Conservation (phyloP, 2,797 vertebrate species). For the Lepus oiostolus region DNA sequence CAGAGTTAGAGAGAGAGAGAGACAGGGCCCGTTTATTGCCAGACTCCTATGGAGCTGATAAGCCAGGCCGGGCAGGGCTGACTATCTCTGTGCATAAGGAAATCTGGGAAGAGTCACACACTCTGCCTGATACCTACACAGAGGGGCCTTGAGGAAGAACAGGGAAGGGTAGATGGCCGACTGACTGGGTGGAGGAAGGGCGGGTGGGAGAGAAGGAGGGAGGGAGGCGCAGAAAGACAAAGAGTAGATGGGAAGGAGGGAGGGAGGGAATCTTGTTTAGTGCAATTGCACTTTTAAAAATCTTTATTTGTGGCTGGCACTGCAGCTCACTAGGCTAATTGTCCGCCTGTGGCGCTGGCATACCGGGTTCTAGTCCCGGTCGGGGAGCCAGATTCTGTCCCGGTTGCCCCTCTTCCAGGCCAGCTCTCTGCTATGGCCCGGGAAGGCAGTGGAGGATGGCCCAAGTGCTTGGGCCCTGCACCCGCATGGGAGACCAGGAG, state of each 20-base stretch:
- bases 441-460: too few relatives aligned
- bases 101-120: not conserved
- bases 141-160: not conserved
- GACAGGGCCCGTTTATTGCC: too few relatives aligned
- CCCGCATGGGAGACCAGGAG: too few relatives aligned
- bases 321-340: too few relatives aligned
- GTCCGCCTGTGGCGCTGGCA: too few relatives aligned
- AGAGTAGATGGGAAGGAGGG: not conserved
- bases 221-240: not conserved
- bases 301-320: too few relatives aligned
- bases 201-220: not conserved
- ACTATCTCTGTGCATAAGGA: not conserved
- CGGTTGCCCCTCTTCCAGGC: too few relatives aligned
- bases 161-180: not conserved
- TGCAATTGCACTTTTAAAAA: slow-evolving; percentile 23
- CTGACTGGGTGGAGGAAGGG: not conserved
- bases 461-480: too few relatives aligned
- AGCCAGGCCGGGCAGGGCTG: not conserved
- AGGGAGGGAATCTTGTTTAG: not conserved
- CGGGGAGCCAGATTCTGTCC: too few relatives aligned
- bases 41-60: not conserved
- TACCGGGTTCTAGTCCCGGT: too few relatives aligned
- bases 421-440: too few relatives aligned
- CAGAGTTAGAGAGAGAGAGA: too few relatives aligned
- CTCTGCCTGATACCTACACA: not conserved